Conservation (phyloP, 2,888 invertebrate species). For the Agrotis clavis region DNA sequence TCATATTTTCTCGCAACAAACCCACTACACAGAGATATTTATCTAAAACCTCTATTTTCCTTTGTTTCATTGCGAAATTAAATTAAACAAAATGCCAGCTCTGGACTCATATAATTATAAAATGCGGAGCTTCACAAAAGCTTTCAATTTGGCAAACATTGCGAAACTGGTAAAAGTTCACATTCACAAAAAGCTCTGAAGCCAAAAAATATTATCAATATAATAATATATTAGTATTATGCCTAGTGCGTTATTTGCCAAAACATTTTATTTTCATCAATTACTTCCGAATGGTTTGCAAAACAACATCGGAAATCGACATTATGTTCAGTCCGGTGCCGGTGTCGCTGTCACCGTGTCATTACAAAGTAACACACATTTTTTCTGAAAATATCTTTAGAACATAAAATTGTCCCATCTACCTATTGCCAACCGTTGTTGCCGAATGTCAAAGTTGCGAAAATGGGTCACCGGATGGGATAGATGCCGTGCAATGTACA, state of each 20-base stretch:
- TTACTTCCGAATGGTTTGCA: slow-evolving; percentile 6
- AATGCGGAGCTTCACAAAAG: slow-evolving; percentile 49
- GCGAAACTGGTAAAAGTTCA: slow-evolving; percentile 32
- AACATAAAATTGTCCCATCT: slow-evolving; percentile 73
- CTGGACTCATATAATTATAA: slow-evolving; percentile 33
- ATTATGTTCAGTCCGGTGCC: slow-evolving; percentile 19
- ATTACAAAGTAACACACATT: slow-evolving; percentile 37
- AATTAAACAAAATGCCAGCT: slow-evolving; percentile 35
- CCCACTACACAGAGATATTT: slow-evolving; percentile 11
- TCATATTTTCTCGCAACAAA: neutral
- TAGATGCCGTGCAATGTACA: slow-evolving; percentile 80
- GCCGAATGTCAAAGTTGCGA: slow-evolving; percentile 83
- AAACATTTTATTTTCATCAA: slow-evolving; percentile 18
- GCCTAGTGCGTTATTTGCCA: slow-evolving; percentile 55
- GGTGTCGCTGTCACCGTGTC: neutral
- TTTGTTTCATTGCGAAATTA: slow-evolving; percentile 19
- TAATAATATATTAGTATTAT: slow-evolving; percentile 42
- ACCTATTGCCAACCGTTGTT: slow-evolving; percentile 82
- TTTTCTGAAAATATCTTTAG: slow-evolving; percentile 74
- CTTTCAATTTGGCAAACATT: slow-evolving; percentile 61
- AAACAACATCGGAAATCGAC: slow-evolving; percentile 14
- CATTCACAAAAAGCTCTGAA: slow-evolving; percentile 23
- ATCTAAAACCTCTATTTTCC: slow-evolving; percentile 10
- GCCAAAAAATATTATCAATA: slow-evolving; percentile 15
- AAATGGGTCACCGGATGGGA: slow-evolving; percentile 84